Conservation (phyloP, 2,113 vertebrate genomes). For the Fulmarus glacialis region DNA sequence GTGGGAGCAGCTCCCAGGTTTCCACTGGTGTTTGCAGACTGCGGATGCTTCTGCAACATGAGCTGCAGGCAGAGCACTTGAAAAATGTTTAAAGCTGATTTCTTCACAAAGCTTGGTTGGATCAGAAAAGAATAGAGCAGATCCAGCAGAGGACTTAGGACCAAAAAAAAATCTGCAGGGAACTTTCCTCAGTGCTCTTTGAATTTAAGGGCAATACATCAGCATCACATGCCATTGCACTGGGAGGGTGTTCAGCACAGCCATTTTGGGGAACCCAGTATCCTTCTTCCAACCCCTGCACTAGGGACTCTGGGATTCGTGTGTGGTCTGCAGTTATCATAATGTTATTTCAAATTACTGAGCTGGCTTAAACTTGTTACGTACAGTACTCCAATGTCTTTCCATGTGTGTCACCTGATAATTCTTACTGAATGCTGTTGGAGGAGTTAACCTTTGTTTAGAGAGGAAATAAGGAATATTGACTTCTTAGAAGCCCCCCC, state of each 20-base stretch:
- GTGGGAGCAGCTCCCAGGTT: not conserved
- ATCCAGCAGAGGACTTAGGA: not conserved
- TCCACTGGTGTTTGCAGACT: not conserved
- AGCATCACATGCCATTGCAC: not conserved
- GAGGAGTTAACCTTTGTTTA: not conserved
- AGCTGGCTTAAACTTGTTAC: accelerated
- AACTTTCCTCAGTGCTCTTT: not conserved
- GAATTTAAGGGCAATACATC: not conserved
- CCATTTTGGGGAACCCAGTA: not conserved
- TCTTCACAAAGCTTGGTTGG: not conserved
- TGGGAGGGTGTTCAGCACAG: not conserved
- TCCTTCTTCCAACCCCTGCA: not conserved
- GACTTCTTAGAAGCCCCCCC: not conserved
- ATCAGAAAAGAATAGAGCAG: not conserved
- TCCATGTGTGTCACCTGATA: not conserved
- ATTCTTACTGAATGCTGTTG: not conserved
- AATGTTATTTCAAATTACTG: not conserved
- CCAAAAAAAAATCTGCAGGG: not conserved
- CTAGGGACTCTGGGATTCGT: accelerated
- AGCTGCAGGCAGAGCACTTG: not conserved
- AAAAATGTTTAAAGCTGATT: not conserved
- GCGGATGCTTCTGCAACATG: not conserved
- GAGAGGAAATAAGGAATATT: not conserved
- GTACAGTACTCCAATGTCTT: not conserved
- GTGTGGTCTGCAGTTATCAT: not conserved